Percentiles rank a stretch among this genome's conserved stretches.
phyloP scores from a whole-genome alignment of 1,140 invertebrate species.

The Euglossa dilemma region DNA sequence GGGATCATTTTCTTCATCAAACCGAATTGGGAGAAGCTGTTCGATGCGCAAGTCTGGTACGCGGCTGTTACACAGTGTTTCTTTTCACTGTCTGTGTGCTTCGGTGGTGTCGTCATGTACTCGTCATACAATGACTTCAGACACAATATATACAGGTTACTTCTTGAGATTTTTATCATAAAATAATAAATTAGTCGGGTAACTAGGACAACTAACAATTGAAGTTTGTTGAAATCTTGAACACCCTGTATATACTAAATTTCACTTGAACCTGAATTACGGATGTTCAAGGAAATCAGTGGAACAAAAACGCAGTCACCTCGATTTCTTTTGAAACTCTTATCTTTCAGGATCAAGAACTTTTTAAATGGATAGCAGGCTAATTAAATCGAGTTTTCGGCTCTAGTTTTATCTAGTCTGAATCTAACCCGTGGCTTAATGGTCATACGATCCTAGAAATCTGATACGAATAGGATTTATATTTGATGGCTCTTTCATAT shows the following conservation, averaged over 20 bases:
- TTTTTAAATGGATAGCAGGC: not conserved
- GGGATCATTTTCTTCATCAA: constrained; percentile 90
- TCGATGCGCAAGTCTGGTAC: constrained; percentile 90
- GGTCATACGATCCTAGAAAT: too few relatives aligned
- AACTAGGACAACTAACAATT: not conserved
- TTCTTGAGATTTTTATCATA: not conserved
- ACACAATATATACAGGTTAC: constrained; percentile 86
- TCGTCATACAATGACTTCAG: constrained; percentile 88
- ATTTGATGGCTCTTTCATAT: not conserved
- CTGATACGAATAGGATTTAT: not conserved
- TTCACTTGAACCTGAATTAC: too few relatives aligned
- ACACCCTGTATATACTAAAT: too few relatives aligned
- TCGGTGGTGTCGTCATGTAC: constrained; percentile 88
- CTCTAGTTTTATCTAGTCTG: not conserved
- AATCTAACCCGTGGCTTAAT: not conserved
- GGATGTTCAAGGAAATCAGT: too few relatives aligned
- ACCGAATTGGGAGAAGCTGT: constrained; percentile 86
- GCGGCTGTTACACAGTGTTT: constrained; percentile 92
- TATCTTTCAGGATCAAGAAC: not conserved
- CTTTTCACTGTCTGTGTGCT: constrained; percentile 89
- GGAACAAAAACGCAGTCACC: not conserved
- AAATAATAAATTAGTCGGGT: not conserved
- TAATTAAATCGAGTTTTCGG: not conserved
- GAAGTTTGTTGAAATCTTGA: too few relatives aligned
- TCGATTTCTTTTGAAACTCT: not conserved